Evolutionary conservation across 2,797 vertebrate species (phyloP).

Genomic region (Potorous gilbertii): DNA sequence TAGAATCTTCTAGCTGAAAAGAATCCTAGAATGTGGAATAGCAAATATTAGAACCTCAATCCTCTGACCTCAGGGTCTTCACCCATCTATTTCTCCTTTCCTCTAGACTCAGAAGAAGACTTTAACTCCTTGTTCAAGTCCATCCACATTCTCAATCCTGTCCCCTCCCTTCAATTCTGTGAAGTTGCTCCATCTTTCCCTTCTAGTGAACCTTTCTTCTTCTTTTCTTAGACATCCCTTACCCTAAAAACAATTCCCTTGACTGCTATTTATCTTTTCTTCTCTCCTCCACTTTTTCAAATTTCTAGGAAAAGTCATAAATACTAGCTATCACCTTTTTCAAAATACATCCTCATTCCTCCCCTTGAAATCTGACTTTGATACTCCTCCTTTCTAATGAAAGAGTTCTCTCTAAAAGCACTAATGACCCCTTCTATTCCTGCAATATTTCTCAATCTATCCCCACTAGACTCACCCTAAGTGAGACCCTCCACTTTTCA

Average conservation of each 20-base stretch:
- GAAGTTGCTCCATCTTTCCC: background rate
- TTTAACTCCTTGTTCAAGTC: background rate
- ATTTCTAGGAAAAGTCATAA: background rate
- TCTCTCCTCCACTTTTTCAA: background rate
- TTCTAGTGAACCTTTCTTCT: background rate
- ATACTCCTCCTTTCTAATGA: background rate
- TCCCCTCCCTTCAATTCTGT: background rate
- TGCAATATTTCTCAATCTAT: background rate
- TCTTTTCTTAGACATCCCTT: background rate
- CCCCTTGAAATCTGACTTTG: background rate
- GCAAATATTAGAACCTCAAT: background rate
- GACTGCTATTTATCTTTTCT: background rate
- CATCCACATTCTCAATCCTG: background rate
- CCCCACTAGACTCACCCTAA: background rate
- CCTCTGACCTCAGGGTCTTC: background rate
- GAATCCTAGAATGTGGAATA: background rate
- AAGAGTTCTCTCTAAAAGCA: background rate
- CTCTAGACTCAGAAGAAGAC: background rate
- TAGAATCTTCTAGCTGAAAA: background rate
- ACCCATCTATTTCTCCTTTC: background rate
- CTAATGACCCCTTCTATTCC: background rate
- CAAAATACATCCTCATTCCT: background rate
- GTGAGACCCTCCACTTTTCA: background rate
- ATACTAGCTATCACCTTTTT: background rate
- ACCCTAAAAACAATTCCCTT: background rate